These are phyloP conservation scores for Bombus superbus DNA, from an alignment of 1,140 invertebrate genomes.

Conservation along the genomic window DNA sequence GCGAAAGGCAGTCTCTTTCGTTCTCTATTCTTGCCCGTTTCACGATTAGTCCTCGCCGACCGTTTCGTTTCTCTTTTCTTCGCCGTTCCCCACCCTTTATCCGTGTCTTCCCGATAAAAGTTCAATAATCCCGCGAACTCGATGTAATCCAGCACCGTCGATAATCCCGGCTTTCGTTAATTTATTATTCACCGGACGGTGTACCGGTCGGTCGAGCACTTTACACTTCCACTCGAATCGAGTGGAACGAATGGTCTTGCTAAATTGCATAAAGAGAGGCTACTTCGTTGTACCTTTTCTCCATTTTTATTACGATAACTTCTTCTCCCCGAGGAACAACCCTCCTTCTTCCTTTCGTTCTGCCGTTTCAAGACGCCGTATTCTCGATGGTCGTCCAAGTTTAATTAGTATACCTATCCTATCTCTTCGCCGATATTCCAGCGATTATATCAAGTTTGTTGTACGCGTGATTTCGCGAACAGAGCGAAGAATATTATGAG, in stretches of 20 bases:
- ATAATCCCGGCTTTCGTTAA: conserved; percentile 65
- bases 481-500: too few relatives aligned
- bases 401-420: too few relatives aligned
- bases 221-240: conserved; percentile 36
- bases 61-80: conserved; percentile 29
- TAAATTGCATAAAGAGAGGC: conserved; percentile 17
- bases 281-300: not conserved
- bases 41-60: conserved; percentile 15
- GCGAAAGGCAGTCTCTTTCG: conserved; percentile 40
- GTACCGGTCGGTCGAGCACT: conserved; percentile 18
- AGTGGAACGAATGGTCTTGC: conserved; percentile 11
- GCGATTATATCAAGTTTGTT: too few relatives aligned
- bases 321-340: not conserved
- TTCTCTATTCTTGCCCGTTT: conserved; percentile 62
- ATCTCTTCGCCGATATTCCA: too few relatives aligned
- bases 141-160: conserved; percentile 50
- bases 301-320: conserved; percentile 2
- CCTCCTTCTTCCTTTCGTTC: not conserved
- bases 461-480: too few relatives aligned
- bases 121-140: conserved; percentile 65
- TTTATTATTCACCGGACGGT: conserved; percentile 62
- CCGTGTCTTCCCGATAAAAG: conserved; percentile 55
- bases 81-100: conserved; percentile 12
- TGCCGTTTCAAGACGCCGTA: too few relatives aligned
- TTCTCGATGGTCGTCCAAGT: too few relatives aligned